Evolutionary conservation across 2,888 invertebrate genomes (phyloP).

Genomic region (Hydrotaea cyrtoneurina): DNA sequence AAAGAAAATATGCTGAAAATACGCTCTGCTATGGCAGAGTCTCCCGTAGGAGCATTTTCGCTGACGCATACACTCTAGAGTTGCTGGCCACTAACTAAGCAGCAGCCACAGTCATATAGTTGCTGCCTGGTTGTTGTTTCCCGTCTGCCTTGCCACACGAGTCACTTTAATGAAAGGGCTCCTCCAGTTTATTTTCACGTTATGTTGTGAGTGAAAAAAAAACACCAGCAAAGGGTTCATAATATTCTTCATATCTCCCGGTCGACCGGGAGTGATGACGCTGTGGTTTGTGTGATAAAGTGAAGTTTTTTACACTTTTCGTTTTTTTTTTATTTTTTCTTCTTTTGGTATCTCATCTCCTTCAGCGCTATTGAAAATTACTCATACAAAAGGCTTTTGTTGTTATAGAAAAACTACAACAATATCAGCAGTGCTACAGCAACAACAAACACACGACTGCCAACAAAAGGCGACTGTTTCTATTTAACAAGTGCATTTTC

Average conservation of each 20-base stretch:
- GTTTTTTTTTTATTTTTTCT: not conserved
- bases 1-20: constrained; percentile 40
- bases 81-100: constrained; percentile 5
- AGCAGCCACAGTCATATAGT: not conserved
- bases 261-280: constrained; percentile 32
- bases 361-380: constrained; percentile 51
- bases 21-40: not conserved
- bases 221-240: too few species aligned
- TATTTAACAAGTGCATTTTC: constrained; percentile 63
- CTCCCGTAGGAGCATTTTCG: not conserved
- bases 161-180: constrained; percentile 29
- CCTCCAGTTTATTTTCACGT: not conserved
- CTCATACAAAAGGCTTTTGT: constrained; percentile 52
- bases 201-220: too few species aligned
- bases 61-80: constrained; percentile 10
- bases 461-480: constrained; percentile 33
- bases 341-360: not conserved
- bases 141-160: constrained; percentile 15
- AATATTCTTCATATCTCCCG: constrained; percentile 24
- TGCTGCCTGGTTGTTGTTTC: not conserved
- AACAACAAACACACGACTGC: constrained; percentile 7
- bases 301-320: constrained; percentile 38
- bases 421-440: constrained; percentile 17
- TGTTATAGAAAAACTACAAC: constrained; percentile 25
- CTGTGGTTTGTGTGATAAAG: constrained; percentile 39